These are phyloP conservation scores for Ectemnius cavifrons DNA, from an alignment of 2,888 invertebrate genomes.

Conservation along the genomic window DNA sequence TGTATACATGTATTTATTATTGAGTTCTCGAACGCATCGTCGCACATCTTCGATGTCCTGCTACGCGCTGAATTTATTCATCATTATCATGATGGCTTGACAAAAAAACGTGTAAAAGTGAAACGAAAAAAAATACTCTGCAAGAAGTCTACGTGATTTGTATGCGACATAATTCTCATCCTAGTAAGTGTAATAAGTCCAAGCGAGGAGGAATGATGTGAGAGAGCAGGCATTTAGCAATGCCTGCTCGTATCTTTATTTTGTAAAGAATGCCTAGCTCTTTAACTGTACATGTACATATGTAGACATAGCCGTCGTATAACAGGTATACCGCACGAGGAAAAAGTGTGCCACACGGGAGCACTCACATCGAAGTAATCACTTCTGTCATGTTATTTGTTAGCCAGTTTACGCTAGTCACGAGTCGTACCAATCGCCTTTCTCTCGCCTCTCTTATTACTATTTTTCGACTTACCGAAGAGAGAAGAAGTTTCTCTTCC, in stretches of 20 bases:
- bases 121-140: slow-evolving; percentile 21
- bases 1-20: slow-evolving; percentile 22
- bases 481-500: slow-evolving; percentile 39
- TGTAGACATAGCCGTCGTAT: slow-evolving; percentile 7
- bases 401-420: slow-evolving; percentile 67
- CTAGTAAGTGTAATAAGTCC: slow-evolving; percentile 13
- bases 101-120: neutral
- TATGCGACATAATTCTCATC: slow-evolving; percentile 11
- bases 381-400: slow-evolving; percentile 29
- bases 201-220: neutral
- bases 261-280: slow-evolving; percentile 17
- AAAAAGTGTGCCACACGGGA: neutral
- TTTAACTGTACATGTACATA: slow-evolving; percentile 17
- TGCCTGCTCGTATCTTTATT: slow-evolving; percentile 28
- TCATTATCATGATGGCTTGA: slow-evolving; percentile 9
- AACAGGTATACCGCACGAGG: slow-evolving; percentile 13
- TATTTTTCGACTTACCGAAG: slow-evolving; percentile 15
- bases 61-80: slow-evolving; percentile 9
- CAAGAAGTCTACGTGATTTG: slow-evolving; percentile 18
- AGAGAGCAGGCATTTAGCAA: slow-evolving; percentile 1
- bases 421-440: slow-evolving; percentile 44
- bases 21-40: slow-evolving; percentile 3
- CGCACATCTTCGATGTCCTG: slow-evolving; percentile 18
- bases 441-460: slow-evolving; percentile 13
- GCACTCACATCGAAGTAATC: slow-evolving; percentile 7